A percentile compares a stretch with the other conserved stretches of the same genome.
phyloP scores from a whole-genome alignment of 2,113 vertebrate species.

The Girardinichthys multiradiatus region DNA sequence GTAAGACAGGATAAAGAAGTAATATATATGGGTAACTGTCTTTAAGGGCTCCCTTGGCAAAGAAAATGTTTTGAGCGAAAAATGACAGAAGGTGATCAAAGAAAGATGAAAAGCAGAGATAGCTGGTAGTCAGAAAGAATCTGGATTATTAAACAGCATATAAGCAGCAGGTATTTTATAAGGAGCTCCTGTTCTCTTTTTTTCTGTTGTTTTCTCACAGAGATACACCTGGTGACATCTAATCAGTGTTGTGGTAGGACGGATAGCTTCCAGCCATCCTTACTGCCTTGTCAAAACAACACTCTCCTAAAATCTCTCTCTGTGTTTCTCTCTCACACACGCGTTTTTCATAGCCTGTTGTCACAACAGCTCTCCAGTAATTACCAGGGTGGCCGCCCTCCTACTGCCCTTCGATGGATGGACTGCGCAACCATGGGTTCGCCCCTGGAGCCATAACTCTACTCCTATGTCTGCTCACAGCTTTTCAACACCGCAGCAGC shows the following conservation, averaged over 20 bases:
- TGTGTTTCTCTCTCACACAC: constrained; percentile 33
- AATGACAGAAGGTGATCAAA: constrained; percentile 6
- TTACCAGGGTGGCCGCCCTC: constrained; percentile 79
- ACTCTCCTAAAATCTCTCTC: constrained; percentile 74
- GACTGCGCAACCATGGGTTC: constrained; percentile 74
- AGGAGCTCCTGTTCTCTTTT: constrained; percentile 55
- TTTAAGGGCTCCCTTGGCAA: constrained; percentile 49
- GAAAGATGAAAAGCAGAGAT: constrained; percentile 1
- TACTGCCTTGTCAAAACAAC: constrained; percentile 77
- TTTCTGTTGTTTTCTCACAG: constrained; percentile 29
- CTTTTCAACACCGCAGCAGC: constrained; percentile 46
- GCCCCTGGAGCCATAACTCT: constrained; percentile 82
- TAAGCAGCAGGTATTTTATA: constrained; percentile 71
- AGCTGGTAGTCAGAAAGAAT: constrained; percentile 43
- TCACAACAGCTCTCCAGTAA: constrained; percentile 84
- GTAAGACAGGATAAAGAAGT: constrained; percentile 33
- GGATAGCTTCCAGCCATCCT: constrained; percentile 76
- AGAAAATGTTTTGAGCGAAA: constrained; percentile 53
- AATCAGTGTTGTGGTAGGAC: constrained; percentile 76
- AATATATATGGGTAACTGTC: constrained; percentile 25
- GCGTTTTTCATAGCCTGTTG: constrained; percentile 58
- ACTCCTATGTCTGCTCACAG: constrained; percentile 59
- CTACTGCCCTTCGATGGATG: constrained; percentile 81
- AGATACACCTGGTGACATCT: constrained; percentile 73
- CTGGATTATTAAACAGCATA: constrained; percentile 70